A percentile compares a stretch with the other conserved stretches of the same genome.
Conservation (phyloP, 1,140 invertebrate genomes). For the Drosophila kohkoa region DNA sequence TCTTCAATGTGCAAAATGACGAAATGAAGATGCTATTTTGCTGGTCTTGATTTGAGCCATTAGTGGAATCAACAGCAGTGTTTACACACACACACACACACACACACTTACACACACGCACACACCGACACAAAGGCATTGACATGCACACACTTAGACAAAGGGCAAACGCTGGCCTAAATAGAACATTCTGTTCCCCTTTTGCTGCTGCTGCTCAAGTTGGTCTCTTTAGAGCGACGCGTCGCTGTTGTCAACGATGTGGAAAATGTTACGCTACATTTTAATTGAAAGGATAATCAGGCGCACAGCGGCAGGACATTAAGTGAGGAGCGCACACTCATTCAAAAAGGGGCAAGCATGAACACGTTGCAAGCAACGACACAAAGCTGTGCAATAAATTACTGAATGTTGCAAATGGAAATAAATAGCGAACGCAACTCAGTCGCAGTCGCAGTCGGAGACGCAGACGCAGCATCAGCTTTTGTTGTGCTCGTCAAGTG, state of each 20-base stretch:
- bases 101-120: no score
- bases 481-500: slow-evolving; percentile 81
- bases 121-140: no score
- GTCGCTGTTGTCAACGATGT: slow-evolving; percentile 65
- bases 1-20: no score
- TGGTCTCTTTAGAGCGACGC: slow-evolving; percentile 11
- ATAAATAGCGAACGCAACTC: slow-evolving; percentile 70
- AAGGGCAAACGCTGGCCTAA: slow-evolving; percentile 31
- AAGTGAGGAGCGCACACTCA: slow-evolving; percentile 57
- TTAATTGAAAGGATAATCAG: slow-evolving; percentile 84
- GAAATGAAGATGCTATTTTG: slow-evolving; percentile 8
- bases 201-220: background rate
- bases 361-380: slow-evolving; percentile 42
- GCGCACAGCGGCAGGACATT: slow-evolving; percentile 69
- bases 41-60: slow-evolving; percentile 43
- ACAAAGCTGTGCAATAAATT: slow-evolving; percentile 70
- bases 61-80: slow-evolving; percentile 69
- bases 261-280: slow-evolving; percentile 83
- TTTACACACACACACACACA: background rate
- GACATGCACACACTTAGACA: background rate
- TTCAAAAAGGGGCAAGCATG: slow-evolving; percentile 32
- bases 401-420: slow-evolving; percentile 68
- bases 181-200: slow-evolving; percentile 1
- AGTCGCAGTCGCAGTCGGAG: slow-evolving; percentile 57
- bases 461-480: slow-evolving; percentile 61